phyloP scores from a whole-genome alignment of 2,113 vertebrate species.

The Menidia beryllina region DNA sequence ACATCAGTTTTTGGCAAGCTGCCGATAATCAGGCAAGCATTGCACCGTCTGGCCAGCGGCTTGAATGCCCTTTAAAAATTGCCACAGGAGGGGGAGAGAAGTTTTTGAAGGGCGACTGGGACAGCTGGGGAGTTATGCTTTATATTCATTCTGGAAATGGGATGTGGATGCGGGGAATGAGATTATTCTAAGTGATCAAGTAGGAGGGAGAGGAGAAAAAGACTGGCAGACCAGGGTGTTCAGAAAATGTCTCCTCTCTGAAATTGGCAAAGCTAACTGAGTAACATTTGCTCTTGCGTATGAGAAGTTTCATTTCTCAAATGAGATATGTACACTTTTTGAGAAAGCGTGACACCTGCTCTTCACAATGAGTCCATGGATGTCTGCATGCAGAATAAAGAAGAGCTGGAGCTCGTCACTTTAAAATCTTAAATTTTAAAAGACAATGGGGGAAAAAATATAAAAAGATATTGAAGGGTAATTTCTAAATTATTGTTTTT shows the following conservation, averaged over 20 bases:
- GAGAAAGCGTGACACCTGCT: constrained; percentile 57
- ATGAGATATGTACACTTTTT: constrained; percentile 39
- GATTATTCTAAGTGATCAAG: constrained; percentile 73
- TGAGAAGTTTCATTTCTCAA: constrained; percentile 61
- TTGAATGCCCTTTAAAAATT: constrained; percentile 65
- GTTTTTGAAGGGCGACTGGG: constrained; percentile 59
- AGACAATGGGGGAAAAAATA: background rate
- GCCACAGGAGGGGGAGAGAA: constrained; percentile 37
- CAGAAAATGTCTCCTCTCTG: constrained; percentile 63
- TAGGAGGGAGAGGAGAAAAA: constrained; percentile 62
- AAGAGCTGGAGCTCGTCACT: constrained; percentile 1
- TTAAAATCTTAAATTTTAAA: constrained; percentile 18
- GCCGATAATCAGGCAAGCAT: constrained; percentile 64
- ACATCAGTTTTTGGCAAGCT: constrained; percentile 55
- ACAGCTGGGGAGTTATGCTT: constrained; percentile 41
- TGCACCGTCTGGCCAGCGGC: constrained; percentile 49
- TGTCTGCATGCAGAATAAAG: constrained; percentile 24
- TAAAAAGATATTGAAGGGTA: background rate
- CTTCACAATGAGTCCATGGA: constrained; percentile 42
- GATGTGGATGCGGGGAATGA: constrained; percentile 43
- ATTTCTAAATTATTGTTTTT: background rate
- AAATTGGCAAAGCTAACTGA: constrained; percentile 55
- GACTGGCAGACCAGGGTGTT: constrained; percentile 64
- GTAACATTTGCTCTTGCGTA: constrained; percentile 69
- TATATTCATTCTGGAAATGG: constrained; percentile 66